Evolutionary conservation across 2,797 vertebrate species (phyloP), one percentile per base, ranked within the genome.

Genomic region (Melanogrammus aeglefinus): DNA sequence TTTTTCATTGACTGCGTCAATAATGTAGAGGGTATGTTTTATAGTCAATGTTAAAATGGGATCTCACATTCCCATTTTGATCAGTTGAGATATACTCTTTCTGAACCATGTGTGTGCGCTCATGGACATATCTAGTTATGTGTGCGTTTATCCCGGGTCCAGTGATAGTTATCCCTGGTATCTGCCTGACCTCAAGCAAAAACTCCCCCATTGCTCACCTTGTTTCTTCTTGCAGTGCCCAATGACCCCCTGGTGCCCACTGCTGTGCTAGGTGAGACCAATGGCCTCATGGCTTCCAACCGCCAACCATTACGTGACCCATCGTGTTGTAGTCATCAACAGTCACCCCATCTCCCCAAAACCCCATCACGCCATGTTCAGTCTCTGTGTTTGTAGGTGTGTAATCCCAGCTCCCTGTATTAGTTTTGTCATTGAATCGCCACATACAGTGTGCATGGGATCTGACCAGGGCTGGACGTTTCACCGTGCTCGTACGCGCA

Each of bases 241-340:
- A 99, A 96, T 94, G 98, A 99, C 86, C 97, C 97, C 77, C 96
- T 99, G 94, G 98, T 99, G 92, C 98, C 98, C 83, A 99, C 98
- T 57, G 98, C 97, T 86, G 98, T 99, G 94, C 94, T 99, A 98
- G 98, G 98, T 99, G 98, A 99, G 98, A 94, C 91, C 88, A 81
- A 79, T 78, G 76, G 78, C 85, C 81, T 86, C 24, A 16, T 16
- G 57, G 57, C 80, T 82, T 76, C 83, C 77, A 78, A 72, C n/a
- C 79, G 73, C 91, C 91, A 92, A 90, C 89, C 93, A 94, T 93
- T 95, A 95, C 78, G 75, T 92, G 91, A 92, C 91, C 89, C 93
- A 94, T 93, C 94, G 94, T 79, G 76, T 69, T 2, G 63, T 69
- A 24, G 24, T 69, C 63, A 27, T 69, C 63, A 76, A 36, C 72